Conservation (phyloP, 2,888 invertebrate species). For the Sesia apiformis region DNA sequence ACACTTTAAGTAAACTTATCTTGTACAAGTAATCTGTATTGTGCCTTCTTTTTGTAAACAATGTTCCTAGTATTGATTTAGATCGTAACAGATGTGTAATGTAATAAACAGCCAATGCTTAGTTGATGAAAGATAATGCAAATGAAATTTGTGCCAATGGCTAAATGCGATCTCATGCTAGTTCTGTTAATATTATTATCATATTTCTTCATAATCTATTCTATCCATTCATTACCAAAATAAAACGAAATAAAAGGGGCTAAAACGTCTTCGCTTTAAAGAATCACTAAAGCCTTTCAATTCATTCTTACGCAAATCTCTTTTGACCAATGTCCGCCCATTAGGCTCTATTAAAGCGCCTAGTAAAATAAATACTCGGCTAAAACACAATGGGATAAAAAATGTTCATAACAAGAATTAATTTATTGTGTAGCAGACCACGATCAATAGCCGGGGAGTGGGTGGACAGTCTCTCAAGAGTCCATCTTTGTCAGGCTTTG, state of each 20-base stretch:
- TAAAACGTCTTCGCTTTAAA: constrained; percentile 10
- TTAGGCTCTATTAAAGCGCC: constrained; percentile 44
- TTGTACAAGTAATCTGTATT: constrained; percentile 40
- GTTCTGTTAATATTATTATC: no score
- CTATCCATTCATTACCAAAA: no score
- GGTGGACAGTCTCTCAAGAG: constrained; percentile 72
- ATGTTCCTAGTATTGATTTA: constrained; percentile 24
- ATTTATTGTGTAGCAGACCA: constrained; percentile 62
- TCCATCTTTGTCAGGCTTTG: constrained; percentile 73
- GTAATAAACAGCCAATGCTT: no score
- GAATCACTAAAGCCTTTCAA: constrained; percentile 16
- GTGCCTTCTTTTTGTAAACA: constrained; percentile 13
- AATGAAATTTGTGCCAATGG: no score
- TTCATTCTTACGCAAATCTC: constrained; percentile 27
- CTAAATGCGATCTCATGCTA: no score
- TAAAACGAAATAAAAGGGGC: constrained; percentile 6
- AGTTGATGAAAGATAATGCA: no score
- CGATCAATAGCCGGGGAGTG: constrained; percentile 66
- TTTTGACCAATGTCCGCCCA: constrained; percentile 67
- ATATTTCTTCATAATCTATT: no score
- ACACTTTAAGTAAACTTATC: constrained; percentile 46
- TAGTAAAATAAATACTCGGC: constrained; percentile 58
- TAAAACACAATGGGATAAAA: constrained; percentile 62
- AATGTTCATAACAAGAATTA: constrained; percentile 71
- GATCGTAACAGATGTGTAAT: constrained; percentile 12